Evolutionary conservation across 2,888 invertebrate species (phyloP).

Genomic region (Petrolisthes cinctipes): DNA sequence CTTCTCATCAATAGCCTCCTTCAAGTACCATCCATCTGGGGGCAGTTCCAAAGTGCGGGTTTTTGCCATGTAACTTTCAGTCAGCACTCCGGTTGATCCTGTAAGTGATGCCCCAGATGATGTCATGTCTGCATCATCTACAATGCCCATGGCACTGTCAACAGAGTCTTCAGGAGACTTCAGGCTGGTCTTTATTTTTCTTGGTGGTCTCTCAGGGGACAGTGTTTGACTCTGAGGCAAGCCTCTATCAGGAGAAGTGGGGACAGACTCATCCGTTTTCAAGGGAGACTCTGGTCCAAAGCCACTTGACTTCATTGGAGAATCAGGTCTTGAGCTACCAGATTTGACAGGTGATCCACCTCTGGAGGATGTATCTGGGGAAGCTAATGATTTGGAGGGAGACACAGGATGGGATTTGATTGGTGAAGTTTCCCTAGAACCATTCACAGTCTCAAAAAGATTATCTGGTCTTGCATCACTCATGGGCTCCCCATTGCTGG

Average conservation of each 20-base stretch:
- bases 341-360: conserved; percentile 49
- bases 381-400: conserved; percentile 35
- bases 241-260: conserved; percentile 52
- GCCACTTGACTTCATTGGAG: conserved; percentile 62
- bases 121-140: conserved; percentile 59
- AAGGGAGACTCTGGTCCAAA: conserved; percentile 58
- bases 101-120: conserved; percentile 59
- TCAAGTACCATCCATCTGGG: conserved; percentile 84
- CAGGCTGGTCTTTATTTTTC: conserved; percentile 36
- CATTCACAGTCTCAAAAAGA: conserved; percentile 39
- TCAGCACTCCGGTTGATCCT: conserved; percentile 37
- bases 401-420: conserved; percentile 34
- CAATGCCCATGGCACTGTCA: conserved; percentile 68
- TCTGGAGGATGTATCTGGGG: conserved; percentile 49
- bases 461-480: conserved; percentile 40
- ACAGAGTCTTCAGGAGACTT: conserved; percentile 60
- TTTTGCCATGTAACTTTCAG: conserved; percentile 47
- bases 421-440: conserved; percentile 35
- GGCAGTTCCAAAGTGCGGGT: conserved; percentile 77
- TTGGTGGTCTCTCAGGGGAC: conserved; percentile 54
- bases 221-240: conserved; percentile 28
- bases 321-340: conserved; percentile 46
- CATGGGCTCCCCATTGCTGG: not conserved
- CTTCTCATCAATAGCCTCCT: conserved; percentile 85
- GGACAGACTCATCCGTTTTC: conserved; percentile 60